These are phyloP conservation scores for Dendrolimus kikuchii DNA, from an alignment of 1,140 invertebrate species.

Conservation along the genomic window DNA sequence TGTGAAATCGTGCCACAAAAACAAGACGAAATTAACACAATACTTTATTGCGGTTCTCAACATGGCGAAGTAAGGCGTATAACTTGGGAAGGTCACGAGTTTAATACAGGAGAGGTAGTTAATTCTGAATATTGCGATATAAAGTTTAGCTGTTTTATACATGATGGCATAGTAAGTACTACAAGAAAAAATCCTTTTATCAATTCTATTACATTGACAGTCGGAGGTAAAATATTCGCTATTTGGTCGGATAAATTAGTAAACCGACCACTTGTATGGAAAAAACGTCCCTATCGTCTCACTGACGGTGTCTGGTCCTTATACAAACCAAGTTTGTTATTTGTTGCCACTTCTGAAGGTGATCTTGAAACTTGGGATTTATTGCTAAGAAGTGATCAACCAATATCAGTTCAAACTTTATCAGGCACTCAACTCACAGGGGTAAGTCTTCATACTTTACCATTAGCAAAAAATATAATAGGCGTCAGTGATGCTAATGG, in stretches of 20 bases:
- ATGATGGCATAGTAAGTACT: conserved; percentile 77
- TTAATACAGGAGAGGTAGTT: conserved; percentile 71
- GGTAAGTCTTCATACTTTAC: conserved; percentile 69
- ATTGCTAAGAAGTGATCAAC: conserved; percentile 54
- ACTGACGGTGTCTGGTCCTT: conserved; percentile 56
- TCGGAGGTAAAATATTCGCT: conserved; percentile 64
- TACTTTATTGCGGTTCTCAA: conserved; percentile 53
- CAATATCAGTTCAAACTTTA: conserved; percentile 54
- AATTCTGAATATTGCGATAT: conserved; percentile 71
- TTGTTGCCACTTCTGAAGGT: conserved; percentile 53
- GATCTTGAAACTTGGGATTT: conserved; percentile 62
- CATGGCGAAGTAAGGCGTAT: conserved; percentile 71
- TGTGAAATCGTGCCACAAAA: conserved; percentile 43
- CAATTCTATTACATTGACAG: conserved; percentile 66
- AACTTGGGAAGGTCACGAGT: conserved; percentile 76
- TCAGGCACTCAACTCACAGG: conserved; percentile 64
- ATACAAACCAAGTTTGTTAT: conserved; percentile 61
- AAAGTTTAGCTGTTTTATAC: conserved; percentile 68
- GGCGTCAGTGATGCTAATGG: conserved; percentile 75
- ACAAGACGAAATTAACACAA: conserved; percentile 52
- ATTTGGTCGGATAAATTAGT: conserved; percentile 53
- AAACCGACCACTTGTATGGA: conserved; percentile 50
- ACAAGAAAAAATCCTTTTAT: conserved; percentile 73
- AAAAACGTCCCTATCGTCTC: conserved; percentile 49
- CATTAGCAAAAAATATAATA: conserved; percentile 66